Percentiles rank a stretch among this genome's conserved stretches.
Conservation (phyloP, 2,888 invertebrate species). For the Agrochola lychnidis region DNA sequence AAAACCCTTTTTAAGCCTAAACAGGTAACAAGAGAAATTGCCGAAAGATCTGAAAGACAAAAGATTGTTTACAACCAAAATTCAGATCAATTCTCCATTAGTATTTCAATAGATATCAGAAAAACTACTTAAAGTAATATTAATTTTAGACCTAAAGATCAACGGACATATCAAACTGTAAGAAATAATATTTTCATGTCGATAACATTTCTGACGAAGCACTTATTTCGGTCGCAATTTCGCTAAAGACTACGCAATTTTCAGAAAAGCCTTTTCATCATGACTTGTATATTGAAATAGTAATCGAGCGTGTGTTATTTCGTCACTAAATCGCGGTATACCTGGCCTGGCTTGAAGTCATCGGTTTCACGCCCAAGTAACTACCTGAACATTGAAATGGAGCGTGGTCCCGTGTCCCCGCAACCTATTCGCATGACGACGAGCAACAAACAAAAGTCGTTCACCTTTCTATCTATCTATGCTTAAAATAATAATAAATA, state of each 20-base stretch:
- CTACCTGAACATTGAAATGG: neutral
- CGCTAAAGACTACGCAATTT: constrained; percentile 22
- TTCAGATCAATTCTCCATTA: neutral
- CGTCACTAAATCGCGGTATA: neutral
- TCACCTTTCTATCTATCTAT: neutral
- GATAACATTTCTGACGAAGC: constrained; percentile 16
- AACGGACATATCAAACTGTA: neutral
- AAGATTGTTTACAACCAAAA: neutral
- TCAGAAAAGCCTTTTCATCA: constrained; percentile 17
- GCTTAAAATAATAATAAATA: neutral
- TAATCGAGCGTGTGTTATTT: constrained; percentile 5
- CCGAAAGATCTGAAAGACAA: neutral
- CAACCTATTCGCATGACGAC: neutral
- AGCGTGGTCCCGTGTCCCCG: neutral
- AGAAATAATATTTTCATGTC: constrained; percentile 16
- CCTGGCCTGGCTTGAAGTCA: neutral
- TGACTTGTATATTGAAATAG: constrained; percentile 2
- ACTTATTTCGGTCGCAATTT: constrained; percentile 11
- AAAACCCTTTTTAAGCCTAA: neutral
- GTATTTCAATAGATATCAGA: constrained; percentile 21
- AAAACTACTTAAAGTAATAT: neutral
- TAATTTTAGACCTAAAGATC: neutral
- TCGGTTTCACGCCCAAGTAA: neutral
- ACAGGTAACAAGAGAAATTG: neutral
- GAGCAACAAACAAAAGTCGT: neutral